phyloP scores from a whole-genome alignment of 2,888 invertebrate genomes.

The Enchytraeus crypticus region DNA sequence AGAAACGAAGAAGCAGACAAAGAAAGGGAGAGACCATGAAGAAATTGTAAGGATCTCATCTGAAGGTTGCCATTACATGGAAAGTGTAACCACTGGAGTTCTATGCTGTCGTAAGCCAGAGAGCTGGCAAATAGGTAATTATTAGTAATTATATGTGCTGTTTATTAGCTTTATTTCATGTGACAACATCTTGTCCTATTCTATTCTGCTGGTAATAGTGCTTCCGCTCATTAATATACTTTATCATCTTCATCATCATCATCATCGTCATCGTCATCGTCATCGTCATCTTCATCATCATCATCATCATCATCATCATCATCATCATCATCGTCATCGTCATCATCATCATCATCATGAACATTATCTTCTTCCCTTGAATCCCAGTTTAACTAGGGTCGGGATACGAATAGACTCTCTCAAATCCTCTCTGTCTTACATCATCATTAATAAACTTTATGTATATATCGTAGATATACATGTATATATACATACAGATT shows the following conservation, averaged over 20 bases:
- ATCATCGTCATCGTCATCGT: conserved; percentile 3
- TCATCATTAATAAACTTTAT: no score
- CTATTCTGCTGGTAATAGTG: not conserved
- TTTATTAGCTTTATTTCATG: no score
- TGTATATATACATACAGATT: no score
- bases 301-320: conserved; percentile 8
- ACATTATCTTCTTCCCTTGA: no score
- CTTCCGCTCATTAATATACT: not conserved
- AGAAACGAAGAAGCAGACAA: conserved; percentile 3
- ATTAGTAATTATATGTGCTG: no score
- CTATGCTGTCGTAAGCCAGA: conserved; percentile 36
- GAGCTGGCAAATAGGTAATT: conserved; percentile 2
- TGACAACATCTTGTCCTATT: not conserved
- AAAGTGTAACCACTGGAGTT: conserved; percentile 35
- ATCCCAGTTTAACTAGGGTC: no score
- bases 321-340: conserved; percentile 8
- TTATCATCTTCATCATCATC: conserved; percentile 3
- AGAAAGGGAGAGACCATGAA: no score
- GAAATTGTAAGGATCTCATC: no score
- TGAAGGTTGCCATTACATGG: conserved; percentile 30
- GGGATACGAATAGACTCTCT: no score
- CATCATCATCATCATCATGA: conserved; percentile 9
- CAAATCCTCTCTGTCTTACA: no score
- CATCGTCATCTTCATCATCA: conserved; percentile 3
- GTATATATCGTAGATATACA: no score